phyloP scores from a whole-genome alignment of 2,888 invertebrate species.

The Andrena bicolor region DNA sequence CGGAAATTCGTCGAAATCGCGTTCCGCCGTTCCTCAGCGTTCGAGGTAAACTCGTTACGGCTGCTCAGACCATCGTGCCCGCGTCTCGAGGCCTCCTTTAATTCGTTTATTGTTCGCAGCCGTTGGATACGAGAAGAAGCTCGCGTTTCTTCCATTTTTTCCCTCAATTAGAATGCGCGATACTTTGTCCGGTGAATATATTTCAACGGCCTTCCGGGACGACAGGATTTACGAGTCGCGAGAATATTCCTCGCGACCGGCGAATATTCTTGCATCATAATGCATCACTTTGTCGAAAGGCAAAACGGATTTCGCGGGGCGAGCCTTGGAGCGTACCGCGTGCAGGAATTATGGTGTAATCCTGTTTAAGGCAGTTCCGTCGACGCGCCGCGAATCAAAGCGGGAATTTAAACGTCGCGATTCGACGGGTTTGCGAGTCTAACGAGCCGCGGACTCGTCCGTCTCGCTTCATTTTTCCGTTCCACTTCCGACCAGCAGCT shows the following conservation, averaged over 20 bases:
- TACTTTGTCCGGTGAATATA: constrained; percentile 49
- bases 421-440: constrained; percentile 50
- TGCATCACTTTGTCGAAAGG: constrained; percentile 63
- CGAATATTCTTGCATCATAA: constrained; percentile 65
- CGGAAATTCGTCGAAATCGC: constrained; percentile 33
- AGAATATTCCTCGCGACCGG: constrained; percentile 52
- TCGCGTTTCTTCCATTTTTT: background rate
- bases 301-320: constrained; percentile 58
- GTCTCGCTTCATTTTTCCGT: constrained; percentile 33
- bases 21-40: constrained; percentile 11
- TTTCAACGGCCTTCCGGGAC: constrained; percentile 44
- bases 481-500: background rate
- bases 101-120: constrained; percentile 5
- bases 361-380: constrained; percentile 50
- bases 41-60: background rate
- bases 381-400: constrained; percentile 59
- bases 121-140: background rate
- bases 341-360: constrained; percentile 63
- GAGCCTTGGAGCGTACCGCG: constrained; percentile 43
- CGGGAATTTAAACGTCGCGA: constrained; percentile 60
- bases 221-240: constrained; percentile 58
- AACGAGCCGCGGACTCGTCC: constrained; percentile 29
- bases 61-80: background rate
- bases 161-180: constrained; percentile 45
- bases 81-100: background rate